Evolutionary conservation across 2,888 invertebrate genomes (phyloP), one percentile per base, ranked within the genome.

Genomic region (Selenia dentaria): DNA sequence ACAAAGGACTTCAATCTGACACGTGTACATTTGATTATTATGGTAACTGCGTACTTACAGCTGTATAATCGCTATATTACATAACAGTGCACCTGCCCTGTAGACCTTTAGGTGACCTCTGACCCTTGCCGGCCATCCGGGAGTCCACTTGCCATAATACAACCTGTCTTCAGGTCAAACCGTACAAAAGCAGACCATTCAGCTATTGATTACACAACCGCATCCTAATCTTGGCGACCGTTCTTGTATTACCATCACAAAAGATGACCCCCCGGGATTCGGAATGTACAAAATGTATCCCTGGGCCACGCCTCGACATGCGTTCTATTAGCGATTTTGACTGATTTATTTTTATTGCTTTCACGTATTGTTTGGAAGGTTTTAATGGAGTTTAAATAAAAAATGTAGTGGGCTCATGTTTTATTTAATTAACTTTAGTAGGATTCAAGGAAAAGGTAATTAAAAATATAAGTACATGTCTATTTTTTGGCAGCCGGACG

Each of bases 101-200:
- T 35, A 44, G 34, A 57, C 64, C 56, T 34, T 6, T 8, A 4
- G 10, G 62, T 51, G 49, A 50, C 44, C 40, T 38, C 34, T 41
- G 40, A 40, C 43, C 40, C 28, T 2, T 27, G 9, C 37, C 26
- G 24, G 34, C 27, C 26, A 33, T 22, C 26, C 41, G 27, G 35
- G 9, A 47, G 54, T 20, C 67, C 54, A 65, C 65, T 62, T 71
- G 73, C 69, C 67, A 69, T 59, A 73, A 67, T 66, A 50, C 72
- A 74, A 88, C 87, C 84, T 88, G 88, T 69, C 67, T 63, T 47
- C 64, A 70, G 85, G 85, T 85, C 83, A 87, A 55, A 57, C 34
- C 35, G 46, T 62, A 81, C 76, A 79, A 84, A 73, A 68, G 69
- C 60, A 24, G 64, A 63, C 63, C 64, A 58, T 60, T 53, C 56